These are phyloP conservation scores for Mola mola DNA, from an alignment of 2,113 vertebrate species.

Conservation along the genomic window DNA sequence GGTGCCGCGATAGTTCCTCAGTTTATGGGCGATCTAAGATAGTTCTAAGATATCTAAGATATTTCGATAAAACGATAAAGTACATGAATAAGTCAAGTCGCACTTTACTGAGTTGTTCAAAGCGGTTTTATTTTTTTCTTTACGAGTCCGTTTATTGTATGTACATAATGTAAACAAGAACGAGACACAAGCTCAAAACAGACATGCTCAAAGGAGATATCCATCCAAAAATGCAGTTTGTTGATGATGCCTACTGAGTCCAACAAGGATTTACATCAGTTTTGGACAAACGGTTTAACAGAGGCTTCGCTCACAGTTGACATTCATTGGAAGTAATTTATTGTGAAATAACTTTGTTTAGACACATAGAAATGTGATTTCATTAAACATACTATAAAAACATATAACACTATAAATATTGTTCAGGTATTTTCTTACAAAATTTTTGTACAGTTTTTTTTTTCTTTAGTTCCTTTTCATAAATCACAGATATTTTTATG, in stretches of 20 bases:
- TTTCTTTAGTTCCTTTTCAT: slow-evolving; percentile 71
- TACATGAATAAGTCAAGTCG: not conserved
- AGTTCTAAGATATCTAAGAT: too few relatives aligned
- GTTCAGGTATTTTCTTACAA: slow-evolving; percentile 77
- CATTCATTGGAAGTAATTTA: slow-evolving; percentile 71
- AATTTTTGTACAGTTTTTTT: slow-evolving; percentile 76
- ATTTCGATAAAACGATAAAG: too few relatives aligned
- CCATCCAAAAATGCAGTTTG: slow-evolving; percentile 68
- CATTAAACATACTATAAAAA: slow-evolving; percentile 75
- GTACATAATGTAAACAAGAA: slow-evolving; percentile 84
- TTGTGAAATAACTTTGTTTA: slow-evolving; percentile 70
- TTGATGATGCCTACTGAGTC: slow-evolving; percentile 48
- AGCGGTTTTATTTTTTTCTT: slow-evolving; percentile 62
- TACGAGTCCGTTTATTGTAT: slow-evolving; percentile 78
- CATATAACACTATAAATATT: slow-evolving; percentile 81
- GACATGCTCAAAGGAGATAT: slow-evolving; percentile 75
- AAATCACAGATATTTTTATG: slow-evolving; percentile 68
- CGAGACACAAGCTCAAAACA: slow-evolving; percentile 74
- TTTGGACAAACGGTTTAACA: slow-evolving; percentile 63
- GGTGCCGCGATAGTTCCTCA: too few relatives aligned
- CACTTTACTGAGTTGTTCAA: slow-evolving; percentile 17
- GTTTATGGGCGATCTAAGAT: too few relatives aligned
- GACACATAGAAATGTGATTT: slow-evolving; percentile 79
- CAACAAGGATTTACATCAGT: slow-evolving; percentile 55
- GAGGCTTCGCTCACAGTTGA: slow-evolving; percentile 60